These are phyloP conservation scores for Serranochromis macrocephalus DNA, from an alignment of 2,113 vertebrate genomes.

Conservation along the genomic window DNA sequence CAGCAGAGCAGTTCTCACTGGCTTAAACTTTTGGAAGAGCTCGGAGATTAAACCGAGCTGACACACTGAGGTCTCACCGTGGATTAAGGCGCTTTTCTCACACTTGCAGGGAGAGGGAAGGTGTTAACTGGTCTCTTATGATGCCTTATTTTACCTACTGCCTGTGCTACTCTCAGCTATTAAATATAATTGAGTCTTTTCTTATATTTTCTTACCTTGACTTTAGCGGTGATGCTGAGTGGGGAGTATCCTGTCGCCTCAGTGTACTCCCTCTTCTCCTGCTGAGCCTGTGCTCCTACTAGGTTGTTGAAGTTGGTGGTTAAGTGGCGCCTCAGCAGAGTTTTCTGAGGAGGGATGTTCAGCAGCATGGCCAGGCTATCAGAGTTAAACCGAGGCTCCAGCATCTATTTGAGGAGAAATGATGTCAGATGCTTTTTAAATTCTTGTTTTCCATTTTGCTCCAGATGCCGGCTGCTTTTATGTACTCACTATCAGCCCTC, in stretches of 20 bases:
- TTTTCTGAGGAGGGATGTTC: conserved; percentile 94
- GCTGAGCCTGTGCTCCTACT: conserved; percentile 85
- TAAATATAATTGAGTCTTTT: neutral
- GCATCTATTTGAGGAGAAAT: conserved; percentile 70
- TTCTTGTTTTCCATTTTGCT: neutral
- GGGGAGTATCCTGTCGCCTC: conserved; percentile 77
- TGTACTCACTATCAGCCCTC: conserved; percentile 87
- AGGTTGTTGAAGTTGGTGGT: conserved; percentile 85
- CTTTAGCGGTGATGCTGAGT: conserved; percentile 91
- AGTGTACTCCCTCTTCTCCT: conserved; percentile 84
- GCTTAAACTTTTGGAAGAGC: neutral
- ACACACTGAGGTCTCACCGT: neutral
- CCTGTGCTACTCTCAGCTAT: neutral
- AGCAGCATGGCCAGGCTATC: conserved; percentile 91
- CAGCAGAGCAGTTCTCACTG: neutral
- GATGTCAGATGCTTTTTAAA: neutral
- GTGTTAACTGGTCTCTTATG: neutral
- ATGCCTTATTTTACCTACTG: neutral
- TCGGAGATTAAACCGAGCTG: conserved; percentile 8
- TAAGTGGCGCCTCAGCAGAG: conserved; percentile 87
- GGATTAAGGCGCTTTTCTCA: conserved; percentile 30
- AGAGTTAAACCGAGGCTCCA: conserved; percentile 88
- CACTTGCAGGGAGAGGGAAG: neutral
- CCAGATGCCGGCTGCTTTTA: accelerated
- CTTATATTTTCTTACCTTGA: conserved; percentile 74